Base-by-base conservation (phyloP, 2,113 vertebrate genomes). In the Scomber japonicus region DNA sequence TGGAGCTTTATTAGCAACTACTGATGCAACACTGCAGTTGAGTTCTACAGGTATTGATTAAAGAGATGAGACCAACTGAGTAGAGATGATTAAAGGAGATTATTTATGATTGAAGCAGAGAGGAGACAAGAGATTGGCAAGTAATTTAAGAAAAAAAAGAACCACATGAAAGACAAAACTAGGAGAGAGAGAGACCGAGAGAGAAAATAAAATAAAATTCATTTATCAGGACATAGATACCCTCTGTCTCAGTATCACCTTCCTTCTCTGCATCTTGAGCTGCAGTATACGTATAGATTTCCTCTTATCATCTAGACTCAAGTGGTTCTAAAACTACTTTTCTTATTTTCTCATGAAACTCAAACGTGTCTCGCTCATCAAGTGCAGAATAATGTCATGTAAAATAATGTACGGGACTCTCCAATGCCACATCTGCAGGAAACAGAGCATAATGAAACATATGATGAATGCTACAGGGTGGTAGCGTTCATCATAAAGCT, bases 51-150 rank as follows among this genome's bases (percentile, higher is more conserved):
- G 31, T 80, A 61, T 51, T 66, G 56, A 71, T 62, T 71, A 6
- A 67, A 83, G 6, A 59, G 48, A 62, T 27, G 16, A 48, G 9
- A 49, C 4, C 68, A 53, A 61, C 40, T 50, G 57, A 64, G 72
- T 1, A 21, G 55, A 67, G 67, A 71, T 27, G n/a, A 78, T 79
- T 64, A 83, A 66, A 56, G 51, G 13, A 73, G 50, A 53, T 74
- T 78, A 75, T 77, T 49, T 59, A 51, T 67, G 54, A 85, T 70
- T 73, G 71, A 83, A 83, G 2, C 4, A 63, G 51, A 12, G 31
- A 71, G 0, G 9, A 53, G 57, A 72, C n/a, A 10, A 35, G 24
- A 63, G 10, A 60, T 55, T 46, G 12, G 11, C 40, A 16, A 45
- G n/a, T 8, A 73, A 35, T 45, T 55, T 19, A 75, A 53, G 19